Evolutionary conservation across 1,140 invertebrate genomes (phyloP).

Genomic region (Wasmannia auropunctata): DNA sequence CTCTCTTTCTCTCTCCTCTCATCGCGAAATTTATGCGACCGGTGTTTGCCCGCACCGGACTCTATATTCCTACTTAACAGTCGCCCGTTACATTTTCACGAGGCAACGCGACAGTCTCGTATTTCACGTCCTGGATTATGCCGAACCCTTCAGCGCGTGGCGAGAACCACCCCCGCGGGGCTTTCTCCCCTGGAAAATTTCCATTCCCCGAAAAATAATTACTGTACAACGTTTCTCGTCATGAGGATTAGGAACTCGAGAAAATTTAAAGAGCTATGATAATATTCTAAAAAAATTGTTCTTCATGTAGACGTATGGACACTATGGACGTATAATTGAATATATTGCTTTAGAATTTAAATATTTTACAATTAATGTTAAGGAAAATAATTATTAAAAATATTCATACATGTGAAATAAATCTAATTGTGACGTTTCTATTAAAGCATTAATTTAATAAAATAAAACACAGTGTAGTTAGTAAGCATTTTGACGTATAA

Average conservation of each 20-base stretch:
- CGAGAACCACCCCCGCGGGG: constrained; percentile 16
- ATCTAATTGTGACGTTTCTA: too few relatives aligned
- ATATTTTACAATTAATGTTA: neutral
- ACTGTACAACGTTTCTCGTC: constrained; percentile 10
- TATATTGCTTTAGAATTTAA: neutral
- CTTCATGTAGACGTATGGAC: neutral
- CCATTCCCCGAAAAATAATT: constrained; percentile 46
- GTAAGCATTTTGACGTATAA: neutral
- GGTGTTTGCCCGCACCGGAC: constrained; percentile 14
- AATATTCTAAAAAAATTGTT: neutral
- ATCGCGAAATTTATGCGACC: constrained; percentile 49
- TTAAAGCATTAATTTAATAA: neutral
- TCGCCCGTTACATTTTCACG: constrained; percentile 54
- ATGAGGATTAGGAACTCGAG: constrained; percentile 2
- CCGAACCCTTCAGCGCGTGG: constrained; percentile 54
- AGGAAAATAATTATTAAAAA: neutral
- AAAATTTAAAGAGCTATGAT: neutral
- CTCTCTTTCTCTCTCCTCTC: constrained; percentile 4
- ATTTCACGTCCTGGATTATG: constrained; percentile 52
- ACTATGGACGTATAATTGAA: neutral
- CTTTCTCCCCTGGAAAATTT: constrained; percentile 22
- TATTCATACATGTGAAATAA: neutral
- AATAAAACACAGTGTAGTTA: neutral
- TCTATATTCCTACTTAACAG: constrained; percentile 51
- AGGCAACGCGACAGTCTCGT: constrained; percentile 52